These are phyloP conservation scores for Patella depressa DNA, from an alignment of 2,888 invertebrate species.

Conservation along the genomic window DNA sequence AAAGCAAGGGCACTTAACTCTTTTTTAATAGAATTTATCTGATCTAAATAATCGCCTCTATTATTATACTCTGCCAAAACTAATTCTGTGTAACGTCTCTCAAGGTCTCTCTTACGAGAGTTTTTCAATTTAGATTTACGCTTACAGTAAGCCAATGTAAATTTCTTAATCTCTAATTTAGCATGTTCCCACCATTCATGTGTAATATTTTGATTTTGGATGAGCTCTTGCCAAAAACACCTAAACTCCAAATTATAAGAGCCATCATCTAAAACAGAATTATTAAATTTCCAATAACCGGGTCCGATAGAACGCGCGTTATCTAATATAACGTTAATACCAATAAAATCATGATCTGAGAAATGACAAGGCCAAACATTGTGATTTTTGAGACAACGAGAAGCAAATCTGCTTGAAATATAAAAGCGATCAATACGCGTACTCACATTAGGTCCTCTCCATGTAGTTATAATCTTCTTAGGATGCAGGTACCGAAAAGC, in stretches of 20 bases:
- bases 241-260: neutral
- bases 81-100: neutral
- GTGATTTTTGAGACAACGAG: neutral
- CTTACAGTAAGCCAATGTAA: neutral
- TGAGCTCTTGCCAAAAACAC: neutral
- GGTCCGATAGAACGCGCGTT: neutral
- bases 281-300: conserved; percentile 2
- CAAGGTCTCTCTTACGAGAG: neutral
- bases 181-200: neutral
- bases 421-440: neutral
- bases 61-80: too few species aligned
- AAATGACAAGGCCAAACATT: conserved; percentile 1
- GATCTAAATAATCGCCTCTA: too few species aligned
- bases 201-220: neutral
- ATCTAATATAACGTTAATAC: neutral
- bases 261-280: neutral
- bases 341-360: conserved; percentile 1
- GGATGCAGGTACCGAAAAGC: conserved; percentile 22
- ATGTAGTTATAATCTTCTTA: conserved; percentile 4
- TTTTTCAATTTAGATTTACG: neutral
- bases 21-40: too few species aligned
- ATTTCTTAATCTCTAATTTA: conserved; percentile 1
- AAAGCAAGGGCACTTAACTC: too few species aligned
- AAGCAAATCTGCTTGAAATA: neutral
- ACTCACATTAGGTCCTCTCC: neutral